Evolutionary conservation across 2,888 invertebrate genomes (phyloP), one percentile per base, ranked within the genome.

Genomic region (Zaprionus bogoriensis): DNA sequence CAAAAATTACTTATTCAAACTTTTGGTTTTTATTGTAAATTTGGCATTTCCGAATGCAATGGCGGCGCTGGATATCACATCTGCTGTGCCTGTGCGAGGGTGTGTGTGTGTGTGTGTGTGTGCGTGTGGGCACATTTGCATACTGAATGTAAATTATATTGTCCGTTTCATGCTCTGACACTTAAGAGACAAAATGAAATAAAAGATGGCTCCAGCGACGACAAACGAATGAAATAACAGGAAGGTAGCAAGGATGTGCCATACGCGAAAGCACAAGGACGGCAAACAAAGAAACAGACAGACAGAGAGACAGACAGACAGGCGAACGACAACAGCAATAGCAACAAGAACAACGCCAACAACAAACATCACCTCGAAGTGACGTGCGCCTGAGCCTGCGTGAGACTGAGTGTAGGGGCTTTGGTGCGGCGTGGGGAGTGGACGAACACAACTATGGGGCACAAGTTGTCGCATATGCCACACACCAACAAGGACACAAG

Each of bases 111-210:
- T 41, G 45, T 50, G 28, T 19, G 50, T 22, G 54, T 23, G 57
- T 23, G 36, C 23, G 46, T 47, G 55, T 42, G 65, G 42, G 53
- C 45, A 68, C 68, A 84, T 84, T 84, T 81, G 81, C 79, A 82
- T 84, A 67, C 69, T 39, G 68, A 79, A 81, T 82, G 81, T 75
- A 84, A 79, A 82, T 82, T 75, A 77, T 81, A 75, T 84, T 84
- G 79, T 82, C 79, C 79, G 70, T 73, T 79, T 77, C 82, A 81
- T 73, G 81, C 73, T 75, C 74, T 77, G 81, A 84, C 81, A 84
- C 81, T 82, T 84, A 77, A 79, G 70, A 82, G 81, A 77, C 79
- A 79, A 71, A 81, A 83, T 81, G 67, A 81, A 81, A 77, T 84
- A 84, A 82, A 82, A 84, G 74, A 84, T 75, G 70, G 67, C 73